Evolutionary conservation across 1,140 invertebrate species (phyloP).

Genomic region (Papilio xuthus): DNA sequence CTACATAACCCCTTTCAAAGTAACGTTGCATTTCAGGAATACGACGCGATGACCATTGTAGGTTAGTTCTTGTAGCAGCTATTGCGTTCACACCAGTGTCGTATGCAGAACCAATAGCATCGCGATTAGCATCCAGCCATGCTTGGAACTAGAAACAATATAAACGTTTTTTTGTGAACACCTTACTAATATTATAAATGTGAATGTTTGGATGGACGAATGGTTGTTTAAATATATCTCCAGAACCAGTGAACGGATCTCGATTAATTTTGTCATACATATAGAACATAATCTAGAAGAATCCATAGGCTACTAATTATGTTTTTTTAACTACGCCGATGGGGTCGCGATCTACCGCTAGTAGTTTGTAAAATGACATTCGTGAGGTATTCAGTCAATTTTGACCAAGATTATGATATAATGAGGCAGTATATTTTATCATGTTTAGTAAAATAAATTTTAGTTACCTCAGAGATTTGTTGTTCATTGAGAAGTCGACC

Average conservation of each 20-base stretch:
- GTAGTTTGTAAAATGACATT: too few relatives aligned
- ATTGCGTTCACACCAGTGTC: slow-evolving; percentile 54
- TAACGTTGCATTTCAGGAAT: slow-evolving; percentile 55
- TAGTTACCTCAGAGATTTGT: slow-evolving; percentile 66
- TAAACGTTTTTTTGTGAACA: neutral
- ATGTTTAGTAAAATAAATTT: slow-evolving; percentile 29
- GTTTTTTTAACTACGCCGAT: too few relatives aligned
- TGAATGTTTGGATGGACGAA: too few relatives aligned
- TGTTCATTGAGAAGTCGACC: slow-evolving; percentile 71
- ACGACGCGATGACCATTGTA: slow-evolving; percentile 57
- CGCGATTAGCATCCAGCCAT: slow-evolving; percentile 58
- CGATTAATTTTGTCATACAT: too few relatives aligned
- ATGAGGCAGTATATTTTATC: neutral
- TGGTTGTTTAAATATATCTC: too few relatives aligned
- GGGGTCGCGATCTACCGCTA: too few relatives aligned
- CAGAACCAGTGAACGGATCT: too few relatives aligned
- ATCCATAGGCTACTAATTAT: too few relatives aligned
- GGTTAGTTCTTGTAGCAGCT: slow-evolving; percentile 49
- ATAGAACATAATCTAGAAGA: too few relatives aligned
- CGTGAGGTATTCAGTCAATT: neutral
- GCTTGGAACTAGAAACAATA: slow-evolving; percentile 54
- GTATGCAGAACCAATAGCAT: slow-evolving; percentile 50
- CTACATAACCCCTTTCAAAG: slow-evolving; percentile 65
- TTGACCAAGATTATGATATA: neutral
- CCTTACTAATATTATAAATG: too few relatives aligned